Evolutionary conservation across 2,797 vertebrate genomes (phyloP), one percentile per base, ranked within the genome.

Genomic region (Neosalanx taihuensis): DNA sequence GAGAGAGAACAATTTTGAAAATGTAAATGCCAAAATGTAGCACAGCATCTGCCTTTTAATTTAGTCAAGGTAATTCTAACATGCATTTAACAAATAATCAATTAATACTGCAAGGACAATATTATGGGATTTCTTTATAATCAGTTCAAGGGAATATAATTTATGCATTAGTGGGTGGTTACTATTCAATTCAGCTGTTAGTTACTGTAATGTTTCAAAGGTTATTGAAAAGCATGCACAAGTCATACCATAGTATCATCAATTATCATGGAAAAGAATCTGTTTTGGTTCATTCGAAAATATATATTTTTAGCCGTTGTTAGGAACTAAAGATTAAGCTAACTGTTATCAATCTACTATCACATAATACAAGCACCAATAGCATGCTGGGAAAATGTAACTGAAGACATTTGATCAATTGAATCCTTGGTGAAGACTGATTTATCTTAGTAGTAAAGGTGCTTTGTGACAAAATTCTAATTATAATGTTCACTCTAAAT

Each of bases 341-440:
- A 83, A 70, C 73, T 81, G 79, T 69, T 35, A 76, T 74, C 37
- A 64, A 75, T 69, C 51, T 56, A 56, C 51, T 56, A 46, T 46
- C 41, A 46, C 41, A 46, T 46, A 46, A 46, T 46, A 12, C 41
- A 46, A 77, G 74, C 35, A 68, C 41, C 83, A 89, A 85, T 88
- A 90, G 80, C 95, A 95, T 95, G 94, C 95, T 90, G 65, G 64
- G 66, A 69, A 86, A 85, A 85, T 85, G 58, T 90, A 88, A 80
- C 70, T 84, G 84, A 91, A 87, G 56, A 83, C 76, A 74, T 77
- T 65, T 73, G 65, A 83, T 84, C 72, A 79, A 70, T 78, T 76
- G 72, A 30, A 72, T 81, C 79, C 53, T 73, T 63, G 18, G 73
- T 77, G 69, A 71, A 72, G 46, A 64, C 70, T 63, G 68, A 82